Percentiles rank a stretch among this genome's conserved stretches.
Evolutionary conservation across 2,888 invertebrate species (phyloP).

Genomic region (Mellilla xanthometata): DNA sequence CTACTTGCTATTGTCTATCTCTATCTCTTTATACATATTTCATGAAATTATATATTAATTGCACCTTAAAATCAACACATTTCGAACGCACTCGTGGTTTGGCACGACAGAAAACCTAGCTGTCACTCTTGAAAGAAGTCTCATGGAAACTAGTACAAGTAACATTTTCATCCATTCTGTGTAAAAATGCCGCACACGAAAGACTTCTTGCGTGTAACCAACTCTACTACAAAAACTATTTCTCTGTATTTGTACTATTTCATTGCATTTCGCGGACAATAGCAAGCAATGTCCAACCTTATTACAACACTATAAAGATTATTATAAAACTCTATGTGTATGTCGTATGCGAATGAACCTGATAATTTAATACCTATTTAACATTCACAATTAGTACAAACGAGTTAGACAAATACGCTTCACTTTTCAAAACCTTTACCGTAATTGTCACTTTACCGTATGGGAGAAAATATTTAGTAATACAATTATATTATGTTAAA

Average conservation of each 20-base stretch:
- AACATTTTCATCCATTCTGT: no score
- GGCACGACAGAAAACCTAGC: constrained; percentile 53
- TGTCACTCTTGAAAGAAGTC: no score
- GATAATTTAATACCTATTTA: constrained; percentile 25
- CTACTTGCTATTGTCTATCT: constrained; percentile 55
- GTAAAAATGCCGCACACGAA: no score
- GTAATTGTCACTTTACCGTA: constrained; percentile 10
- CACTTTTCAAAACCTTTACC: constrained; percentile 25
- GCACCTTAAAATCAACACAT: constrained; percentile 31
- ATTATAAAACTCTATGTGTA: constrained; percentile 28
- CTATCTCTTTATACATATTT: constrained; percentile 18
- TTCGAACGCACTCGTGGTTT: constrained; percentile 53
- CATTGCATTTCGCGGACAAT: constrained; percentile 54
- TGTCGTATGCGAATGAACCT: constrained; percentile 24
- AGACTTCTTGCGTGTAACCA: no score
- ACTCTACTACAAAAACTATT: neutral
- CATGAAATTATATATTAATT: constrained; percentile 30
- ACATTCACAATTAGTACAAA: constrained; percentile 27
- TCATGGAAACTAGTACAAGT: no score
- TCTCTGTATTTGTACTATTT: constrained; percentile 59
- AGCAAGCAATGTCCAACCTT: constrained; percentile 50
- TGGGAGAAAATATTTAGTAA: constrained; percentile 8
- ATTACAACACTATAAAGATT: constrained; percentile 28
- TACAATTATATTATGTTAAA: neutral
- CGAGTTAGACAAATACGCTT: constrained; percentile 28